Base-by-base conservation (phyloP, 2,888 invertebrate genomes). In the Apodemia zela region DNA sequence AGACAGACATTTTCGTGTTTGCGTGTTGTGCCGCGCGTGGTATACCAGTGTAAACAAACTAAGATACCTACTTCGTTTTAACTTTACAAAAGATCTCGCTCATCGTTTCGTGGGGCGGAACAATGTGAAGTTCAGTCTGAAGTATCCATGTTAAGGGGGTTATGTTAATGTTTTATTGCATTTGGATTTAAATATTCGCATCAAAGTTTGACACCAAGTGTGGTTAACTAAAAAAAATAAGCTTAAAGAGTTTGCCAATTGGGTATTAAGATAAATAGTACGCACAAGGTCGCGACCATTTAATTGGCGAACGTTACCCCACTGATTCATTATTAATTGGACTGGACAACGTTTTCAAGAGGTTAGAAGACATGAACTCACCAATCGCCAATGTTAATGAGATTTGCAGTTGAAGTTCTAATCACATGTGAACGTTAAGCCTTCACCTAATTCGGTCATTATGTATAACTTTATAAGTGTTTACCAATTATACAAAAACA, bases 221-320 rank as follows among this genome's bases (percentile, higher is more conserved):
- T 15, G 42, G 4, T 42, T 42, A 42, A 15, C 15, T 13, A 11
- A 42, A 42, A 42, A 42, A 42, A 42, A 38, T 42, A 42, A 42
- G 15, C 42, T 42, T 54, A 35, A 47, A 62, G 60, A 25, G n/a
- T n/a, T 15, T 59, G n/a, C 54, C 45, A 62, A 59, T 54, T 65
- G 17, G 45, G 21, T 60, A 35, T 47, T 47, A 49, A 62, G 59
- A 63, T 35, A 45, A 51, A 29, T 62, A 64, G 60, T 63, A 76
- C 63, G 67, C 70, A 49, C 76, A 78, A 81, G 82, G 80, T 74
- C 72, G 69, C 70, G 72, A 70, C 69, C 73, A 69, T 73, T 71
- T 69, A 68, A 68, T 68, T 69, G 65, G 69, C 69, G 64, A 73
- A 68, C 68, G 73, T 69, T 68, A 69, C 68, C 54, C 71, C 72